Conservation (phyloP, 2,113 vertebrate species). For the Uropsilus gracilis region DNA sequence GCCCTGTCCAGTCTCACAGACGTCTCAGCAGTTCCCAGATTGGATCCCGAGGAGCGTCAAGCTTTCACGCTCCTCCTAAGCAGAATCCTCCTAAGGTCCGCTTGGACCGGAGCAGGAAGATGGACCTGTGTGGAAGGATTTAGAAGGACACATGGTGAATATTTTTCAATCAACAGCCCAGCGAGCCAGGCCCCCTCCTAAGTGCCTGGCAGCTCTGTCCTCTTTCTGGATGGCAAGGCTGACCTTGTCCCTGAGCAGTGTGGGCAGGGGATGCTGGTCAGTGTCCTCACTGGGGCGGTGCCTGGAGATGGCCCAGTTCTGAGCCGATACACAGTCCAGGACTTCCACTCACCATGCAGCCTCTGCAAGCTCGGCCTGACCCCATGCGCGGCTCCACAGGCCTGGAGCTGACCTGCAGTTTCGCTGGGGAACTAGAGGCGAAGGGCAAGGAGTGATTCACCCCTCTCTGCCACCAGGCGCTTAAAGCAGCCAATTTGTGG, state of each 20-base stretch:
- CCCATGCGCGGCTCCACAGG: background rate
- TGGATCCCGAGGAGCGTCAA: background rate
- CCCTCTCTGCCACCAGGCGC: background rate
- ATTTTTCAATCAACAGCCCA: background rate
- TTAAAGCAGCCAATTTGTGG: background rate
- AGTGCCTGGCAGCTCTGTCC: background rate
- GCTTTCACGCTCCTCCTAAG: background rate
- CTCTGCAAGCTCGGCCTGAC: conserved; percentile 20
- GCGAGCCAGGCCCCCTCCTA: background rate
- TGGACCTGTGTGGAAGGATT: background rate
- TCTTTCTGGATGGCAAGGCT: background rate
- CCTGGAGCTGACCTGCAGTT: background rate
- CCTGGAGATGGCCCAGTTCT: background rate
- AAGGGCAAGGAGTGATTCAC: background rate
- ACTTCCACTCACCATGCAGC: background rate
- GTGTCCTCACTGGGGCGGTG: rapidly evolving
- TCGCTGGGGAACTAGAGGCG: background rate
- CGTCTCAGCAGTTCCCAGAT: background rate
- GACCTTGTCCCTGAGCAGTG: rapidly evolving
- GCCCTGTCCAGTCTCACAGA: background rate
- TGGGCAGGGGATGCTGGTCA: rapidly evolving
- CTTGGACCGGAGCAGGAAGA: background rate
- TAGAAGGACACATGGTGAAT: background rate
- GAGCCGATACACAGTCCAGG: background rate
- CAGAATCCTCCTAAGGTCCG: background rate